Evolutionary conservation across 2,113 vertebrate species (phyloP).

Genomic region (Phylloscopus trochilus): DNA sequence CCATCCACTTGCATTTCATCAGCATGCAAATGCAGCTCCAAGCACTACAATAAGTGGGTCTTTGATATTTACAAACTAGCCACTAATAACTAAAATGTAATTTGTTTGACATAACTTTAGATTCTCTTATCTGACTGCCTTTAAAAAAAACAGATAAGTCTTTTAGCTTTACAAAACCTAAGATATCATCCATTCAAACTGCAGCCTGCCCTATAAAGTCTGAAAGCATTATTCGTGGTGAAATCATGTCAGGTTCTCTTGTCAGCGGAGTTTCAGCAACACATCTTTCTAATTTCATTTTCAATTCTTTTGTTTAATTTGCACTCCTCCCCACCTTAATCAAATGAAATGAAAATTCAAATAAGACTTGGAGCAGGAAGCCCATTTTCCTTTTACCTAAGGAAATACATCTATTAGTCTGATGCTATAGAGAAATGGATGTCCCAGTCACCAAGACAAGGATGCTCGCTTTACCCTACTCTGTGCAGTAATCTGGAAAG

Average conservation of each 20-base stretch:
- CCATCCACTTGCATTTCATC: slow-evolving; percentile 97
- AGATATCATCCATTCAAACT: slow-evolving; percentile 57
- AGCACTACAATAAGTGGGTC: slow-evolving; percentile 90
- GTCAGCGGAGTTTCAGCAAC: slow-evolving; percentile 44
- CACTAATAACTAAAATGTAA: slow-evolving; percentile 95
- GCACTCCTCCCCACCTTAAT: slow-evolving; percentile 39
- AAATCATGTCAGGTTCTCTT: slow-evolving; percentile 53
- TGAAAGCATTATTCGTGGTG: slow-evolving; percentile 55
- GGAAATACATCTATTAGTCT: slow-evolving; percentile 23
- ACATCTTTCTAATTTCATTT: slow-evolving; percentile 56
- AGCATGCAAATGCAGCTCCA: slow-evolving; percentile 97
- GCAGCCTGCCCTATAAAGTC: slow-evolving; percentile 66
- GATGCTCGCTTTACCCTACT: neutral
- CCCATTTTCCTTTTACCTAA: slow-evolving; percentile 19
- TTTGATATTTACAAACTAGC: slow-evolving; percentile 99
- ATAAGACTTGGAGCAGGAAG: slow-evolving; percentile 35
- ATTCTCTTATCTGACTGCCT: slow-evolving; percentile 82
- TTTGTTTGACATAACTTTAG: slow-evolving; percentile 95
- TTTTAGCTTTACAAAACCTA: slow-evolving; percentile 66
- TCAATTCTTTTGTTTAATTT: slow-evolving; percentile 69
- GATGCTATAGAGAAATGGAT: neutral
- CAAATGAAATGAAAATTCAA: slow-evolving; percentile 65
- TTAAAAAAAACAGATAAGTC: slow-evolving; percentile 62
- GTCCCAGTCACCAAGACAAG: slow-evolving; percentile 17
- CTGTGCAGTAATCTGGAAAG: slow-evolving; percentile 40